These are phyloP conservation scores for Toxotes lorentzi DNA, from an alignment of 2,797 vertebrate species.

Conservation along the genomic window DNA sequence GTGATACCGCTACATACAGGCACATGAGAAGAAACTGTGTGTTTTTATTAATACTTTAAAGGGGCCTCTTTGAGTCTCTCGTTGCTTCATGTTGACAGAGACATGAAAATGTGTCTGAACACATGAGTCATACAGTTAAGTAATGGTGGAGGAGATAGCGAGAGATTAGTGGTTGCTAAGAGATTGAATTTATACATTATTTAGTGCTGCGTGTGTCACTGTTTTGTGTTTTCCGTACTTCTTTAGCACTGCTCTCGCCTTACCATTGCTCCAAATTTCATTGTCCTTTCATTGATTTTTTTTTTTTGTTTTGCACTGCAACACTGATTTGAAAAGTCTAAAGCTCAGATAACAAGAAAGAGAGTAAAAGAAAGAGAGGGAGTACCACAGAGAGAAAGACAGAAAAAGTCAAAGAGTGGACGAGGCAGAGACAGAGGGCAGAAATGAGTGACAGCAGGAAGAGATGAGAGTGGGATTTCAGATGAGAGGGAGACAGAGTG, in stretches of 20 bases:
- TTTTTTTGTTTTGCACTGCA: background rate
- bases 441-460: conserved; percentile 55
- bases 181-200: conserved; percentile 64
- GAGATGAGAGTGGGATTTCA: conserved; percentile 53
- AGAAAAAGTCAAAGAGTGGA: conserved; percentile 25
- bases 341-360: conserved; percentile 11
- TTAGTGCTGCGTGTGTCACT: conserved; percentile 40
- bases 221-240: conserved; percentile 28
- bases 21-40: conserved; percentile 38
- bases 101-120: conserved; percentile 66
- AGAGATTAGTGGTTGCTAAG: conserved; percentile 39
- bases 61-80: conserved; percentile 48
- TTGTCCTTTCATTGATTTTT: conserved; percentile 12
- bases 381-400: background rate
- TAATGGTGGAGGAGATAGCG: conserved; percentile 11
- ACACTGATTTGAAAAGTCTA: conserved; percentile 22
- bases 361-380: background rate
- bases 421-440: conserved; percentile 25
- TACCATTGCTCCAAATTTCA: conserved; percentile 26
- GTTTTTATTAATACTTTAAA: conserved; percentile 68
- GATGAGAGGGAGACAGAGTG: conserved; percentile 23
- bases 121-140: conserved; percentile 59
- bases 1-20: conserved; percentile 38
- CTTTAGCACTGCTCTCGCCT: conserved; percentile 34
- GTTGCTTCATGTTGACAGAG: conserved; percentile 66